phyloP scores from a whole-genome alignment of 2,888 invertebrate species.

The Linnaemya vulpina region DNA sequence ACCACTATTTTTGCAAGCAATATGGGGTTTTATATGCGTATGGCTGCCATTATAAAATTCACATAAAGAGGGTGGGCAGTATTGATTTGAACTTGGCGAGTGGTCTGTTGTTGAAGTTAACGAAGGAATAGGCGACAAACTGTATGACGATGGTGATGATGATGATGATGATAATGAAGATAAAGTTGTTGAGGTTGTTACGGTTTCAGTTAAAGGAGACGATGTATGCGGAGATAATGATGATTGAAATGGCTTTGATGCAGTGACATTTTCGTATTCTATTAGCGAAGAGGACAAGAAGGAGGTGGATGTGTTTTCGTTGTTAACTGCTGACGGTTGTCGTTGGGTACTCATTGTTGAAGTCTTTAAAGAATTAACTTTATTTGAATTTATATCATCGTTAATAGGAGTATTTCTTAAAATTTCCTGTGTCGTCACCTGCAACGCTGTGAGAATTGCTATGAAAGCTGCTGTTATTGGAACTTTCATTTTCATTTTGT shows the following conservation, averaged over 20 bases:
- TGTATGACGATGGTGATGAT: neutral
- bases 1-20: conserved; percentile 79
- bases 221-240: conserved; percentile 3
- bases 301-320: conserved; percentile 11
- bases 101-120: conserved; percentile 1
- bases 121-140: conserved; percentile 1
- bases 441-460: conserved; percentile 1
- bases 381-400: conserved; percentile 13
- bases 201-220: neutral
- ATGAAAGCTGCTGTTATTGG: conserved; percentile 19
- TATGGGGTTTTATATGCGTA: conserved; percentile 73
- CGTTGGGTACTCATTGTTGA: neutral
- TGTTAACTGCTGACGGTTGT: conserved; percentile 14
- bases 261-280: conserved; percentile 6
- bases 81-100: conserved; percentile 66
- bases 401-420: conserved; percentile 5
- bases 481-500: conserved; percentile 35
- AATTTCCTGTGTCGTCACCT: conserved; percentile 23
- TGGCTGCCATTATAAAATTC: conserved; percentile 79
- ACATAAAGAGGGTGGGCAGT: conserved; percentile 78
- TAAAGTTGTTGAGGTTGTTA: neutral
- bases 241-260: conserved; percentile 33
- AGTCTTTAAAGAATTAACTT: neutral
- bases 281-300: neutral
- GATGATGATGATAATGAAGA: neutral